Percentiles rank a stretch among this genome's conserved stretches.
Conservation (phyloP, 2,888 invertebrate species). For the Actias luna region DNA sequence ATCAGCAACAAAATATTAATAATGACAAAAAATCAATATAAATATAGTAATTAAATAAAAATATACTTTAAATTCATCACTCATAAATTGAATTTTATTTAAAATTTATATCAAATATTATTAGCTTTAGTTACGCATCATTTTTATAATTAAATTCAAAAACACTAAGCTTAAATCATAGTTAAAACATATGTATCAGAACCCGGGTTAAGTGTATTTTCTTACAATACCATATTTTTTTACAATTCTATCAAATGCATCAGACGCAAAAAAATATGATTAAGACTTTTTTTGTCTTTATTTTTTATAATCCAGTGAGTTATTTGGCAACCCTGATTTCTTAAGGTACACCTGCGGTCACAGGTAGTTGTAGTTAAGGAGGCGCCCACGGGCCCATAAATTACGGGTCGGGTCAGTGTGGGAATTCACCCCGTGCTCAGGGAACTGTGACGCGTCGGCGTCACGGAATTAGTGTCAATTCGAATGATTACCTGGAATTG, state of each 20-base stretch:
- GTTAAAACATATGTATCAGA: too few relatives aligned
- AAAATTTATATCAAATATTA: too few relatives aligned
- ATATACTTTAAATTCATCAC: too few relatives aligned
- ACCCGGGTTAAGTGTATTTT: too few relatives aligned
- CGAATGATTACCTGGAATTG: constrained; percentile 31
- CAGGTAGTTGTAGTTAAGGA: constrained; percentile 68
- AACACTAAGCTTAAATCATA: too few relatives aligned
- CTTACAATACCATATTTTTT: neutral
- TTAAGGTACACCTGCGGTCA: constrained; percentile 75
- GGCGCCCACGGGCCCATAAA: constrained; percentile 66
- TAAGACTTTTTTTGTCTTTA: neutral
- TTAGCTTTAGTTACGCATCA: too few relatives aligned
- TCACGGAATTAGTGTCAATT: constrained; percentile 27
- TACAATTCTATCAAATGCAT: neutral
- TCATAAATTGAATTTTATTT: too few relatives aligned
- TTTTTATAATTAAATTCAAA: too few relatives aligned
- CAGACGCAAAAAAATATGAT: neutral
- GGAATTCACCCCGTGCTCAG: constrained; percentile 60
- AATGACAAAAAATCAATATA: too few relatives aligned
- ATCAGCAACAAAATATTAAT: too few relatives aligned
- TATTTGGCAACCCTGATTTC: constrained; percentile 58
- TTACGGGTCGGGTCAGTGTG: constrained; percentile 78
- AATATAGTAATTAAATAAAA: too few relatives aligned
- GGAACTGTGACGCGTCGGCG: constrained; percentile 55
- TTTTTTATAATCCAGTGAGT: neutral